Evolutionary conservation across 2,888 invertebrate genomes (phyloP).

Genomic region (Stegophylla sp.): DNA sequence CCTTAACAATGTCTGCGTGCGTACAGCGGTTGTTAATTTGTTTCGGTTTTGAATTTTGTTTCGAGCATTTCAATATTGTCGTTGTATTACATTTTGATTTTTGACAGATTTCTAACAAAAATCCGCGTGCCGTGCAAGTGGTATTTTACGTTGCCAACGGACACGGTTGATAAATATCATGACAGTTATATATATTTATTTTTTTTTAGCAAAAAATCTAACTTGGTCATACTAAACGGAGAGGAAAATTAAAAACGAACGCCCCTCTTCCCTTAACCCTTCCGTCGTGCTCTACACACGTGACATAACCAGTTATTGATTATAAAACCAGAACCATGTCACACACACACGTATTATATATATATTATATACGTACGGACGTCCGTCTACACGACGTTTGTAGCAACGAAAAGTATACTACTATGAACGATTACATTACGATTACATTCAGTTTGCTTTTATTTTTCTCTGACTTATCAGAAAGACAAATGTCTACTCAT

Average conservation of each 20-base stretch:
- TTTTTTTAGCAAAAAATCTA: constrained; percentile 16
- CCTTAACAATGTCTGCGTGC: background rate
- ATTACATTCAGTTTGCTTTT: constrained; percentile 6
- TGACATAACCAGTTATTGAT: constrained; percentile 57
- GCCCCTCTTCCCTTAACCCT: constrained; percentile 16
- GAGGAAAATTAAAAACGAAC: constrained; percentile 47
- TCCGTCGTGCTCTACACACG: background rate
- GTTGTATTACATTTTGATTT: background rate
- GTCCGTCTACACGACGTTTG: background rate
- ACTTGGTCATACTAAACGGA: constrained; percentile 38
- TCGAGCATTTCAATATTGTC: background rate
- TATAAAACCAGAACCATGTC: constrained; percentile 51
- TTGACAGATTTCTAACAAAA: constrained; percentile 20
- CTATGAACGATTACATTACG: constrained; percentile 27
- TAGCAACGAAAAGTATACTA: background rate
- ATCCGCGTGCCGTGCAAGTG: background rate
- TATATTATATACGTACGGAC: background rate
- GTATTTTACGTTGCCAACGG: constrained; percentile 16
- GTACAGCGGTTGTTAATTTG: background rate
- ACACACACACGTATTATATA: background rate
- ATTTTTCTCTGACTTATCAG: background rate
- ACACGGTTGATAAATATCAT: constrained; percentile 32
- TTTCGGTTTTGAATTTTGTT: background rate
- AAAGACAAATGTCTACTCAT: background rate
- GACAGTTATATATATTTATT: background rate